Evolutionary conservation across 2,797 vertebrate genomes (phyloP).

Genomic region (Monodelphis domestica): DNA sequence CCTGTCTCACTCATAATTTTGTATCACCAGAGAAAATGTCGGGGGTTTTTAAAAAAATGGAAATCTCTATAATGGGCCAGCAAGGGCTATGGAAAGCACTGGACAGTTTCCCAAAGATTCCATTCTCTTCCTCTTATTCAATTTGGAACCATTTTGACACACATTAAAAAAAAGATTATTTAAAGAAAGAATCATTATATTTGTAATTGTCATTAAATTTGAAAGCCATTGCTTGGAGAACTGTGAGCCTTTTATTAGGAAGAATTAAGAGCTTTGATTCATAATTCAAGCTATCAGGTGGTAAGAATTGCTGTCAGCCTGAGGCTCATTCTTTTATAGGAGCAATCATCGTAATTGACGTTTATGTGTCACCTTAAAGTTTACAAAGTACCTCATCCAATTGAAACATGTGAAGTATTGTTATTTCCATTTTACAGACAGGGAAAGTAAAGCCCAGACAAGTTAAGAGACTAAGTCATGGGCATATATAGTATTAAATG

Average conservation of each 20-base stretch:
- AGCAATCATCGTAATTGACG: not conserved
- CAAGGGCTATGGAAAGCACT: not conserved
- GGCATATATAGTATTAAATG: not conserved
- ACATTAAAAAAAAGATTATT: not conserved
- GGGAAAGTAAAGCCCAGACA: not conserved
- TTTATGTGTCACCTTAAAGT: not conserved
- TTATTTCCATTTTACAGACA: not conserved
- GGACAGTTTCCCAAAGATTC: not conserved
- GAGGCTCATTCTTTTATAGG: not conserved
- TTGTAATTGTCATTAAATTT: not conserved
- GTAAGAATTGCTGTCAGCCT: not conserved
- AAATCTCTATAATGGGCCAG: not conserved
- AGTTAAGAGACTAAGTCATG: constrained; percentile 7
- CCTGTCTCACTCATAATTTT: not conserved
- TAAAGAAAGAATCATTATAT: not conserved
- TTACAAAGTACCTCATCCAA: not conserved
- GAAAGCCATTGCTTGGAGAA: not conserved
- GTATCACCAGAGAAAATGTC: not conserved
- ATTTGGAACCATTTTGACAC: not conserved
- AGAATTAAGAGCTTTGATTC: not conserved
- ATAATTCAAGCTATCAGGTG: not conserved
- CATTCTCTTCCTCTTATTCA: not conserved
- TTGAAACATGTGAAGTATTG: not conserved
- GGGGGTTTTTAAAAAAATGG: not conserved
- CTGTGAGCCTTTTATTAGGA: not conserved